Conservation (phyloP, 2,797 vertebrate species). For the Lycodopsis pacificus region DNA sequence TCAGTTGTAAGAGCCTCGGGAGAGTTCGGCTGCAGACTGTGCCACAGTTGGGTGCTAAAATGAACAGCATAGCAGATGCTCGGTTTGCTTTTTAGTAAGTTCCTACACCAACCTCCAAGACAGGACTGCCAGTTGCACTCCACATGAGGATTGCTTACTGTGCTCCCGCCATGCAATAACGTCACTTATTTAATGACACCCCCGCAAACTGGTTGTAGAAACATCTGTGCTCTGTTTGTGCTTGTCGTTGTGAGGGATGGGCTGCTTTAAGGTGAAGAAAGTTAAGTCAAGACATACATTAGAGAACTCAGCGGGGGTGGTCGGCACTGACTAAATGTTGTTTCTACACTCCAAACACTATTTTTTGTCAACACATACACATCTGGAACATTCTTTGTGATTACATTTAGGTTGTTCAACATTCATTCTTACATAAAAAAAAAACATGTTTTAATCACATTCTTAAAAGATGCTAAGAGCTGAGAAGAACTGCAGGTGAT, state of each 20-base stretch:
- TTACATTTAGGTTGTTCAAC: neutral
- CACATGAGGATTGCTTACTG: constrained; percentile 24
- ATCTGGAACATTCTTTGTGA: neutral
- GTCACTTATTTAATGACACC: constrained; percentile 53
- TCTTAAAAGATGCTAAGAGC: neutral
- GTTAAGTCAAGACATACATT: constrained; percentile 14
- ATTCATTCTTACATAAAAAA: neutral
- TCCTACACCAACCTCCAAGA: constrained; percentile 20
- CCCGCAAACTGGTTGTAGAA: constrained; percentile 25
- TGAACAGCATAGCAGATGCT: constrained; percentile 70
- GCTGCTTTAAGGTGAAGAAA: neutral
- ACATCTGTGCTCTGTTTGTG: constrained; percentile 46
- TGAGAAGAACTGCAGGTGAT: neutral
- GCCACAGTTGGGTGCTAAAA: constrained; percentile 69
- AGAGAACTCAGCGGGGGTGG: constrained; percentile 9
- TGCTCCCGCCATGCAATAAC: constrained; percentile 47
- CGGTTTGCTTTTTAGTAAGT: constrained; percentile 40
- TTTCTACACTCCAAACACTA: neutral
- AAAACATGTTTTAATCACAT: neutral
- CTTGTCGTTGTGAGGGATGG: constrained; percentile 39
- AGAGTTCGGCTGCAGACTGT: constrained; percentile 59
- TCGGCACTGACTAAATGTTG: neutral
- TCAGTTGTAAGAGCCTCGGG: constrained; percentile 55
- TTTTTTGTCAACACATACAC: neutral
- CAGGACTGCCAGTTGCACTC: constrained; percentile 34